Evolutionary conservation across 2,888 invertebrate genomes (phyloP).

Genomic region (Apoderus coryli): DNA sequence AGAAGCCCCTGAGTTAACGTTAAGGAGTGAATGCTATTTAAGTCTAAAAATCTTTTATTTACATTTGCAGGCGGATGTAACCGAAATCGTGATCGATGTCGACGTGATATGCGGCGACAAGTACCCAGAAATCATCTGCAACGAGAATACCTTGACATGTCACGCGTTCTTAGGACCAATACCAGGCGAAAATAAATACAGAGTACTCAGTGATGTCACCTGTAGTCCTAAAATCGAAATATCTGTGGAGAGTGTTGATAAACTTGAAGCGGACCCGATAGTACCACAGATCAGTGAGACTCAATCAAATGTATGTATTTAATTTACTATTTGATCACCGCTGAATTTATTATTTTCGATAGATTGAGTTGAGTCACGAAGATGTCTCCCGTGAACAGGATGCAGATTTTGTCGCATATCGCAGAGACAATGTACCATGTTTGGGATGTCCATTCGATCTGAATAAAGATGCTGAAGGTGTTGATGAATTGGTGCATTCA

Average conservation of each 20-base stretch:
- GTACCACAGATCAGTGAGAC: neutral
- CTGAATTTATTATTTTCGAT: too few species aligned
- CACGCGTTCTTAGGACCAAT: slow-evolving; percentile 21
- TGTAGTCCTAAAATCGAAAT: slow-evolving; percentile 21
- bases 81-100: slow-evolving; percentile 22
- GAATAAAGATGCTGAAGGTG: slow-evolving; percentile 37
- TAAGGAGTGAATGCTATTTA: too few species aligned
- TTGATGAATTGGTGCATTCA: slow-evolving; percentile 34
- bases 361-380: slow-evolving; percentile 21
- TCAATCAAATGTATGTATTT: neutral
- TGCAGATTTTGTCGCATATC: slow-evolving; percentile 37
- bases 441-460: slow-evolving; percentile 39
- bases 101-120: slow-evolving; percentile 21
- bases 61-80: slow-evolving; percentile 19
- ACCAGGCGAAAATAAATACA: slow-evolving; percentile 16
- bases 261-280: slow-evolving; percentile 4
- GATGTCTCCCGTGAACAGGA: slow-evolving; percentile 28
- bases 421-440: slow-evolving; percentile 31
- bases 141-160: slow-evolving; percentile 21
- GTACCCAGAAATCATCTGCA: slow-evolving; percentile 21
- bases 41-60: too few species aligned
- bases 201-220: slow-evolving; percentile 21
- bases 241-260: slow-evolving; percentile 10
- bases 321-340: slow-evolving; percentile 6
- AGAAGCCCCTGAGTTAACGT: too few species aligned